Evolutionary conservation across 2,888 invertebrate genomes (phyloP).

Genomic region (Drosophila buzzatii): DNA sequence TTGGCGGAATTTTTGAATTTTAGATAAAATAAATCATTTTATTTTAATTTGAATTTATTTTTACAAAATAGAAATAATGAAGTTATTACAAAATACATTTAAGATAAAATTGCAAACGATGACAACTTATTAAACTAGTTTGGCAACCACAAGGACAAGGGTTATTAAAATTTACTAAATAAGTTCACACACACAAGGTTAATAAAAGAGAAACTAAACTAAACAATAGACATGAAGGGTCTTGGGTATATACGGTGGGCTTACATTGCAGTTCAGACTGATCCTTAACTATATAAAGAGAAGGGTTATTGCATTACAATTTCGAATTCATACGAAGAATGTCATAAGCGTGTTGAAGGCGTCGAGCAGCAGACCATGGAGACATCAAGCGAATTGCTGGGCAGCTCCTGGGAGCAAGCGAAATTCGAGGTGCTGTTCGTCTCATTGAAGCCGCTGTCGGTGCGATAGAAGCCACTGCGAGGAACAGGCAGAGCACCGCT

Average conservation of each 20-base stretch:
- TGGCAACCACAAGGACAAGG: slow-evolving; percentile 39
- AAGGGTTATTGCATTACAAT: slow-evolving; percentile 47
- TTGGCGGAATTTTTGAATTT: background rate
- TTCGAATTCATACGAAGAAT: slow-evolving; percentile 5
- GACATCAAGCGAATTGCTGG: slow-evolving; percentile 53
- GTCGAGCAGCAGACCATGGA: slow-evolving; percentile 76
- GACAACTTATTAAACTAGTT: slow-evolving; percentile 45
- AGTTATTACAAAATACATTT: slow-evolving; percentile 28
- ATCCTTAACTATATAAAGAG: slow-evolving; percentile 12
- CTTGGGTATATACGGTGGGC: slow-evolving; percentile 45
- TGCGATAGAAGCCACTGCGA: slow-evolving; percentile 70
- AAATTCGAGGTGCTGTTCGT: slow-evolving; percentile 65
- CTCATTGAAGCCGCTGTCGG: slow-evolving; percentile 85
- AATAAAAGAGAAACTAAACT: slow-evolving; percentile 29
- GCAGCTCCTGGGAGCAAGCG: slow-evolving; percentile 63
- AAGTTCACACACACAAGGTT: slow-evolving; percentile 6
- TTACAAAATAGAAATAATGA: slow-evolving; percentile 14
- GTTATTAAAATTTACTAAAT: slow-evolving; percentile 42
- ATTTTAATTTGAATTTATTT: slow-evolving; percentile 18
- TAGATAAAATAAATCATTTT: background rate
- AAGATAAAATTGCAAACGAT: slow-evolving; percentile 43
- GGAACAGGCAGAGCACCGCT: background rate
- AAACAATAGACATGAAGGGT: slow-evolving; percentile 33
- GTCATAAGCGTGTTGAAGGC: slow-evolving; percentile 68
- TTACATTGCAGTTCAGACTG: slow-evolving; percentile 38